Percentiles rank a stretch among this genome's conserved stretches.
phyloP scores from a whole-genome alignment of 2,113 vertebrate species.

The Xiphophorus couchianus region DNA sequence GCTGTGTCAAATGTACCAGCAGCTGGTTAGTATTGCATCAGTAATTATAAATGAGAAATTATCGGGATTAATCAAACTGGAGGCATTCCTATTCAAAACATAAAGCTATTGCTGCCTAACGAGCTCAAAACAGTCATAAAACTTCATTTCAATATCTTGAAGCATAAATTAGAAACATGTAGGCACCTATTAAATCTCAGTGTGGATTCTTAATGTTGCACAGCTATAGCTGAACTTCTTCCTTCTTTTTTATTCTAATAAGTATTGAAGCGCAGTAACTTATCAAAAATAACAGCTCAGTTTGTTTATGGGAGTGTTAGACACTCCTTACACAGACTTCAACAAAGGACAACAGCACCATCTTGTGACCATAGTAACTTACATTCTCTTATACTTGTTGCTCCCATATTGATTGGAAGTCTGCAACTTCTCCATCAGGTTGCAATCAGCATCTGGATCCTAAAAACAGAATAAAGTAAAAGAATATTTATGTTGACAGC shows the following conservation, averaged over 20 bases:
- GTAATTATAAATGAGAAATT: background rate
- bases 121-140: background rate
- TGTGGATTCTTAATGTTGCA: background rate
- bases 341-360: slow-evolving; percentile 56
- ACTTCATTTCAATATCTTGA: no score
- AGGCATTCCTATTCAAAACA: background rate
- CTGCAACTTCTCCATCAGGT: slow-evolving; percentile 44
- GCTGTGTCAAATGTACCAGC: background rate
- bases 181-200: background rate
- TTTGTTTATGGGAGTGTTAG: background rate
- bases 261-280: background rate
- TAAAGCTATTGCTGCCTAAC: background rate
- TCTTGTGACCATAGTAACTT: slow-evolving; percentile 65
- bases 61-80: background rate
- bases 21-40: background rate
- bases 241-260: background rate
- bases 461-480: slow-evolving; percentile 33
- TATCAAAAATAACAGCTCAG: background rate
- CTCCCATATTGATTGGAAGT: slow-evolving; percentile 9
- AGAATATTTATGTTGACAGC: background rate
- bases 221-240: background rate
- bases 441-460: slow-evolving; percentile 12
- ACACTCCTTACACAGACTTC: background rate
- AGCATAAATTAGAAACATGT: background rate
- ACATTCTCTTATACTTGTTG: slow-evolving; percentile 69